phyloP scores from a whole-genome alignment of 1,140 invertebrate genomes.

The Rhagoletis zephyria region DNA sequence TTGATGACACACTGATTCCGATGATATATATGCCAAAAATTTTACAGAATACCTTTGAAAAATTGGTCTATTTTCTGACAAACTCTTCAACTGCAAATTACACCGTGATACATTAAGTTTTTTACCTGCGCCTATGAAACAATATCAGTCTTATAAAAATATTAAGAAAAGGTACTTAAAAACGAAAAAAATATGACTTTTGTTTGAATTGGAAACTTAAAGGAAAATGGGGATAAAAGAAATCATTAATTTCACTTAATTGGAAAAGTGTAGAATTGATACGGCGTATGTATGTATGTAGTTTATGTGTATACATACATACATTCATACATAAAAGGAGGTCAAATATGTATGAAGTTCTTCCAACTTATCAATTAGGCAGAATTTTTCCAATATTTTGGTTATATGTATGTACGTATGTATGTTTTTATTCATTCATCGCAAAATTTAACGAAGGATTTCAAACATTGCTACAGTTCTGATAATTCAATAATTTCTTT shows the following conservation, averaged over 20 bases:
- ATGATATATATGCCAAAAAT: too few species aligned
- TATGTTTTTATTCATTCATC: neutral
- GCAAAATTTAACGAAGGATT: neutral
- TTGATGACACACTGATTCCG: too few species aligned
- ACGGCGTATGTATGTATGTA: neutral
- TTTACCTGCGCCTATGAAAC: too few species aligned
- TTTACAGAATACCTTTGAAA: too few species aligned
- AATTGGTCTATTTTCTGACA: too few species aligned
- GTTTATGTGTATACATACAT: too few species aligned
- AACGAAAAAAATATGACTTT: too few species aligned
- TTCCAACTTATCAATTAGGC: neutral
- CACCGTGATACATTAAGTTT: too few species aligned
- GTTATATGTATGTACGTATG: neutral
- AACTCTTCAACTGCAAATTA: too few species aligned
- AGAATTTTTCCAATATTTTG: neutral
- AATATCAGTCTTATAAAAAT: too few species aligned
- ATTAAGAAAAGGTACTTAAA: too few species aligned
- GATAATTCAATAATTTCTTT: constrained; percentile 40
- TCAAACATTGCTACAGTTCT: constrained; percentile 35
- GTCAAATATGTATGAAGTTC: neutral
- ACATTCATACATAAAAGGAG: neutral
- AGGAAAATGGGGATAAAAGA: neutral
- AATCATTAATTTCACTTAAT: too few species aligned
- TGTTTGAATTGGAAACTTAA: neutral
- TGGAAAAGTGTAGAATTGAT: neutral